Conservation (phyloP, 2,113 vertebrate species). For the Australoheros scitulus region DNA sequence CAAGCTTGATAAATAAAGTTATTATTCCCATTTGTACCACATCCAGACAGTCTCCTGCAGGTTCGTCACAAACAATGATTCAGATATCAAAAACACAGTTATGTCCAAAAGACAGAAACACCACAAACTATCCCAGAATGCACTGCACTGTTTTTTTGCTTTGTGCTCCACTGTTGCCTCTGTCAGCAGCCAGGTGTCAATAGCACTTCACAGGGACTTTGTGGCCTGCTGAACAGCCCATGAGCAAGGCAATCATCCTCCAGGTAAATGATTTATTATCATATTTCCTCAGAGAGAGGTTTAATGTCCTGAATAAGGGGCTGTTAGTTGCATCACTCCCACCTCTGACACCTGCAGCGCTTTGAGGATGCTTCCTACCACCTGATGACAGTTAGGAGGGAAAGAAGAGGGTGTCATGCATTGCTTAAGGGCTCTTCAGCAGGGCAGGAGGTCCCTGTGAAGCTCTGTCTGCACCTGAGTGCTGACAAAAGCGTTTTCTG, state of each 20-base stretch:
- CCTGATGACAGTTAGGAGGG: background rate
- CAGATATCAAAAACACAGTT: too few relatives aligned
- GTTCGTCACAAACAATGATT: too few relatives aligned
- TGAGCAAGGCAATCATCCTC: constrained; percentile 15
- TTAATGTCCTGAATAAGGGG: background rate
- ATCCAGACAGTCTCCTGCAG: background rate
- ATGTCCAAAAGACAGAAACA: background rate
- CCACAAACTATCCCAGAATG: background rate
- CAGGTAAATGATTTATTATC: background rate
- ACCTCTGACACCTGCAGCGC: background rate
- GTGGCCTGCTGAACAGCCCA: background rate
- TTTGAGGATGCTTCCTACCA: background rate
- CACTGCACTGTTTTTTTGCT: background rate
- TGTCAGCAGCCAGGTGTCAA: constrained; percentile 17
- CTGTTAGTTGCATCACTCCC: background rate
- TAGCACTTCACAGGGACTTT: background rate
- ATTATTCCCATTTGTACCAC: background rate
- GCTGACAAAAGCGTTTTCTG: background rate
- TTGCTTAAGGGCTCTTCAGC: background rate
- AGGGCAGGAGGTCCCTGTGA: background rate
- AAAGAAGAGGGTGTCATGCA: background rate
- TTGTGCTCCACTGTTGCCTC: background rate
- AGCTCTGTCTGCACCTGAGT: constrained; percentile 11
- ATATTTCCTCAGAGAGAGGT: background rate
- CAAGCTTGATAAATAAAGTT: fast-evolving